These are phyloP conservation scores for Macroglossus sobrinus DNA, from an alignment of 2,113 vertebrate species.

Conservation along the genomic window DNA sequence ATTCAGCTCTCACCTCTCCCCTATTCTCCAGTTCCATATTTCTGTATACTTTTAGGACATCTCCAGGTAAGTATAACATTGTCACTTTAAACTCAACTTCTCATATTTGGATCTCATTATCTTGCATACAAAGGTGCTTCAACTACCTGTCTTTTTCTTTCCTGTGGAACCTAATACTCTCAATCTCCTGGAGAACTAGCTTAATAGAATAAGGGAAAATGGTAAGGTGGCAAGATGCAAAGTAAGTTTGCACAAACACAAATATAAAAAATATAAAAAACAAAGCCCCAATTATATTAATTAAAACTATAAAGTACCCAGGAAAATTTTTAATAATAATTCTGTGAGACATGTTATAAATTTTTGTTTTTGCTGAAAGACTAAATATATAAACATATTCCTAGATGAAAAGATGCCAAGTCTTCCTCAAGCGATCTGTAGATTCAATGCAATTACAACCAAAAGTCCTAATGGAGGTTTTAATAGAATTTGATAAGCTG, in stretches of 20 bases:
- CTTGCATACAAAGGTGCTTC: slow-evolving; percentile 16
- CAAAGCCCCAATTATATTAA: background rate
- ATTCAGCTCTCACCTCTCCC: background rate
- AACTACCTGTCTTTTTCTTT: background rate
- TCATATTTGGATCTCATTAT: slow-evolving; percentile 8
- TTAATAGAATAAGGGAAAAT: background rate
- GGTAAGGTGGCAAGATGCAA: background rate
- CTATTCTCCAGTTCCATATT: background rate
- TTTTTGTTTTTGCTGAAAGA: background rate
- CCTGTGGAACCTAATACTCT: slow-evolving; percentile 1
- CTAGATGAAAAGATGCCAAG: background rate
- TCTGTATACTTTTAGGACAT: slow-evolving; percentile 23
- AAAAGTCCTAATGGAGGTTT: slow-evolving; percentile 25
- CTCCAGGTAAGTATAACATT: background rate
- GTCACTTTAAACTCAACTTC: background rate
- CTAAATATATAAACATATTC: background rate
- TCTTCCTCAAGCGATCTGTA: background rate
- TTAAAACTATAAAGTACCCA: slow-evolving; percentile 14
- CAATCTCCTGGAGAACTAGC: background rate
- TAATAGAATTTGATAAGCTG: slow-evolving; percentile 36
- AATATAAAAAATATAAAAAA: too few species aligned
- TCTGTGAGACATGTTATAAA: background rate
- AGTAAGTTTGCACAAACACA: background rate
- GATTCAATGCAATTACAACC: background rate
- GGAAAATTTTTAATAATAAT: slow-evolving; percentile 10